Conservation (phyloP, 2,113 vertebrate genomes). For the Microtus pennsylvanicus region DNA sequence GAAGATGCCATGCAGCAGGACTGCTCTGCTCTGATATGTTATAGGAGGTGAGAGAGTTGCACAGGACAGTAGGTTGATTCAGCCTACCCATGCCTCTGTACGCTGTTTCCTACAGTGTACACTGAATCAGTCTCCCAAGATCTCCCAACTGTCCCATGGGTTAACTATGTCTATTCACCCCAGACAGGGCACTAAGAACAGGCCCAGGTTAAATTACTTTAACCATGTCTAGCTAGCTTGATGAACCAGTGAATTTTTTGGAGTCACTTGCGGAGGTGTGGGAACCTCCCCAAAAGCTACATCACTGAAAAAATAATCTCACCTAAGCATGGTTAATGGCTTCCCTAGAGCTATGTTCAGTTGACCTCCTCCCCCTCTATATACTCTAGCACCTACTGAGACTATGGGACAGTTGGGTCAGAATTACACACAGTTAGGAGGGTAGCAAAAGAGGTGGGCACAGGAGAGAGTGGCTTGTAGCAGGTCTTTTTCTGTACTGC, state of each 20-base stretch:
- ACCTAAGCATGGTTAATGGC: background rate
- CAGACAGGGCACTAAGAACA: background rate
- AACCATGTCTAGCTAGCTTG: background rate
- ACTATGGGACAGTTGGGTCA: background rate
- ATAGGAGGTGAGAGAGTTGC: background rate
- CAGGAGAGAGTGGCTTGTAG: background rate
- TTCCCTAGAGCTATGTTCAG: background rate
- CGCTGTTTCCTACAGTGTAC: background rate
- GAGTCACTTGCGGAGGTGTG: background rate
- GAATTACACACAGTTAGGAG: background rate
- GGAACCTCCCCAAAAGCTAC: no score
- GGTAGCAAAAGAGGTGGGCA: background rate
- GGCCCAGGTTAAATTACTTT: background rate
- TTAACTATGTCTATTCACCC: background rate
- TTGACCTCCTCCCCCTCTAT: background rate
- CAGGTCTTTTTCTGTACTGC: background rate
- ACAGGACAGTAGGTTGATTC: background rate
- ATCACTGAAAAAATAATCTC: background rate
- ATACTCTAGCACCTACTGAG: background rate
- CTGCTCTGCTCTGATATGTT: background rate
- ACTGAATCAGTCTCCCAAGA: background rate
- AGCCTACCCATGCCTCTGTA: background rate
- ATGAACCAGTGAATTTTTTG: background rate
- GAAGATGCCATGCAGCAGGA: background rate
- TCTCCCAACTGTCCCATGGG: no score